Base-by-base conservation (phyloP, 2,113 vertebrate species). In the Fregetta grallaria region DNA sequence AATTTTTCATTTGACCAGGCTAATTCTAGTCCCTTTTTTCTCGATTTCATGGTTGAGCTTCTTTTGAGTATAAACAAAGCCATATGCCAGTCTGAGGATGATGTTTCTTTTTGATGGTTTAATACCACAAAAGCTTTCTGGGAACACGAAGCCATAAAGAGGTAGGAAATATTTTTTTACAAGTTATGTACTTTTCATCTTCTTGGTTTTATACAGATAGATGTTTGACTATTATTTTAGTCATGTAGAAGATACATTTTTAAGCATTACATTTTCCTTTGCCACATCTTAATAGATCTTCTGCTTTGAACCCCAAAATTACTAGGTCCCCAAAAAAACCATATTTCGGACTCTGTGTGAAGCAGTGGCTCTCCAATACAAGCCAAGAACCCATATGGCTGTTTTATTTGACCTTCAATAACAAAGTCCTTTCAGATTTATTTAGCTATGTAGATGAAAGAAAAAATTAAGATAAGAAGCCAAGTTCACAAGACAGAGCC, bases 311-410 rank as follows among this genome's bases (percentile, higher is more conserved):
- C 7, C 1, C 12, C 19, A 8, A 58, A 92, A 77, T 80, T 55
- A 45, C 5, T 14, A 27, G 4, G 19, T 47, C 26, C 2, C 32
- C 36, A 58, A 62, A 7, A 4, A 4, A 0, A 1, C 2, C 14
- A 2, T 45, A 25, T 55, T 94, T 83, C 80, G 32, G 27, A 76
- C 40, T 62, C 23, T 55, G 3, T 44, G 6, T 73, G 68, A 80
- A 92, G 11, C 15, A n/a, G 7, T 26, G 18, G 4, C 17, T 77
- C 20, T 74, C 38, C 42, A 62, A 15, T 70, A 76, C 27, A 77
- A 86, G 40, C 22, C 62, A 62, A 34, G 49, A 71, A 83, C 32
- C 11, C 13, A 25, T 29, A 32, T 42, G 23, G 2, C 25, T 88
- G 15, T 17, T 86, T 86, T 88, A 47, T 76, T 83, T 90, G 58